Conservation (phyloP, 2,797 vertebrate species). For the Leptodactylus fallax region DNA sequence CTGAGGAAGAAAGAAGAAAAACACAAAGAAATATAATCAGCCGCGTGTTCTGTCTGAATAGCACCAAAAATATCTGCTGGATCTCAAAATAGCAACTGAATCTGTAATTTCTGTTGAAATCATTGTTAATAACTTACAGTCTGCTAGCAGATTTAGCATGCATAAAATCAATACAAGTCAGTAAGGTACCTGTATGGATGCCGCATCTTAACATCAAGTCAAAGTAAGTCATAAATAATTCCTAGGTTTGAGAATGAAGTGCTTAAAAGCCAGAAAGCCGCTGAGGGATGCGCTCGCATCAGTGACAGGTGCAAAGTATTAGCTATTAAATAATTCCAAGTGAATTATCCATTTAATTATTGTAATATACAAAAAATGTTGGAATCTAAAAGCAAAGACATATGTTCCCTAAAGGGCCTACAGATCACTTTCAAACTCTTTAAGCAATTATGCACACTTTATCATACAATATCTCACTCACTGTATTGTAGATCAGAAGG, state of each 20-base stretch:
- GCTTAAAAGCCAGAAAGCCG: slow-evolving; percentile 20
- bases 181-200: background rate
- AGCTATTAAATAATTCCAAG: slow-evolving; percentile 47
- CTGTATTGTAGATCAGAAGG: background rate
- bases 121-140: background rate
- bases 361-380: slow-evolving; percentile 24
- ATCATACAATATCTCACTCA: background rate
- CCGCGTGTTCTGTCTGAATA: no score
- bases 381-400: slow-evolving; percentile 11
- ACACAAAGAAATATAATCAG: no score
- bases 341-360: slow-evolving; percentile 39
- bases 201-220: slow-evolving; percentile 20
- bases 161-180: background rate
- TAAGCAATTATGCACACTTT: background rate
- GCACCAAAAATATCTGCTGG: background rate
- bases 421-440: background rate
- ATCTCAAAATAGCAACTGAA: background rate
- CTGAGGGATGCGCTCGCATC: slow-evolving; percentile 26
- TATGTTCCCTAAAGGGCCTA: slow-evolving; percentile 26
- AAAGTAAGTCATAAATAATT: slow-evolving; percentile 47
- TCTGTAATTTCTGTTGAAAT: background rate
- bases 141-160: background rate
- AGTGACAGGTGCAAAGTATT: slow-evolving; percentile 47
- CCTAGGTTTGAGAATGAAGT: slow-evolving; percentile 22
- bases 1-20: no score